Evolutionary conservation across 2,888 invertebrate species (phyloP), one percentile per base, ranked within the genome.

Genomic region (Apocheima hispidaria): DNA sequence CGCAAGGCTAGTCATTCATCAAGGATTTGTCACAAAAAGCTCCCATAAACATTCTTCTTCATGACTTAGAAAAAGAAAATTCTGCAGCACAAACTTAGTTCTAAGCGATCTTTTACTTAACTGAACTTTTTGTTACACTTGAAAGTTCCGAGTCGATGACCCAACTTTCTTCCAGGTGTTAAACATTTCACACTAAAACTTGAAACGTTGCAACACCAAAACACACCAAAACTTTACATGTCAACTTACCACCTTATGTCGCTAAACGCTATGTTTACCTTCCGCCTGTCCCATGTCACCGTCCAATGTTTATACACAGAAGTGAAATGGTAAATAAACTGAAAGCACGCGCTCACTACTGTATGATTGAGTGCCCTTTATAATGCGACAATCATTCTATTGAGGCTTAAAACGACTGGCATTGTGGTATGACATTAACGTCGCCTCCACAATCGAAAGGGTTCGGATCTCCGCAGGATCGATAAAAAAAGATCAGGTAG

Each of bases 381-480:
- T 69, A 73, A 72, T 72, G 74, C 77, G 71, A 75, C 74, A 77
- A 69, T 75, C 51, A 55, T 51, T 60, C 52, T 43, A 57, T 62
- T 77, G 78, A 74, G 75, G 74, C 76, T 35, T 79, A 78, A 51
- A 86, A 83, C 78, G 82, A 76, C 74, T 72, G 74, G 80, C 79
- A 87, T 90, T 90, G 90, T 90, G 75, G 69, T 75, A 65, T 81
- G 86, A 84, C 87, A 82, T 82, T 83, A 81, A 82, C 75, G 81
- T 80, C 82, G 80, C 79, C 78, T 75, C 81, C 82, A 88, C 86
- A 88, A 87, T 84, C 78, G 82, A 53, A 62, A 62, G 61, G 61
- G 55, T 50, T 28, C 33, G 38, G 51, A 40, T 46, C 52, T 41
- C 20, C 44, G 10, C 73, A 75, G 79, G 80, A 82, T 79, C 82